These are phyloP conservation scores for Synanthedon tipuliformis DNA, from an alignment of 2,888 invertebrate genomes.

Conservation along the genomic window DNA sequence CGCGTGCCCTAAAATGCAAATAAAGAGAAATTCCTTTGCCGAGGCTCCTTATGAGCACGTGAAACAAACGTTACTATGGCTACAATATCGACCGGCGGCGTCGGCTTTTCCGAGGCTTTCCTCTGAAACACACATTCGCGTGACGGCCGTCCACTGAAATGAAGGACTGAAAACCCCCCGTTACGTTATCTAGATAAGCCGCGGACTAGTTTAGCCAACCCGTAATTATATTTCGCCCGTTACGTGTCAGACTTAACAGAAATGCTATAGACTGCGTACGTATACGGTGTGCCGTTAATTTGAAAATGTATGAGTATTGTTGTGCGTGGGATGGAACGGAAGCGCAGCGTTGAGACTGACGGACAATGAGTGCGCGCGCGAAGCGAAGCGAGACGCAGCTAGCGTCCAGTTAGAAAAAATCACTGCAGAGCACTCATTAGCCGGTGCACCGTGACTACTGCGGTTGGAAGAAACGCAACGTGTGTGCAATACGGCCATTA, in stretches of 20 bases:
- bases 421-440: slow-evolving; percentile 50
- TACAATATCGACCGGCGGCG: slow-evolving; percentile 56
- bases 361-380: slow-evolving; percentile 60
- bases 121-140: slow-evolving; percentile 58
- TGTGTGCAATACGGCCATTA: slow-evolving; percentile 59
- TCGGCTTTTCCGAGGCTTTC: slow-evolving; percentile 63
- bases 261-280: slow-evolving; percentile 16
- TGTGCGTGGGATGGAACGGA: slow-evolving; percentile 25
- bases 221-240: neutral
- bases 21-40: slow-evolving; percentile 33
- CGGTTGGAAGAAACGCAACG: slow-evolving; percentile 46
- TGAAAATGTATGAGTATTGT: slow-evolving; percentile 18
- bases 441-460: slow-evolving; percentile 59
- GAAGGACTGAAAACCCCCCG: slow-evolving; percentile 35
- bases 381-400: slow-evolving; percentile 57
- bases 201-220: slow-evolving; percentile 1
- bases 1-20: slow-evolving; percentile 63
- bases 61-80: slow-evolving; percentile 63
- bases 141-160: slow-evolving; percentile 59
- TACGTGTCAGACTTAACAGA: slow-evolving; percentile 15
- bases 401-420: slow-evolving; percentile 49
- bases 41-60: slow-evolving; percentile 43
- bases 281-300: slow-evolving; percentile 22
- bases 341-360: slow-evolving; percentile 25
- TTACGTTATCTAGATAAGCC: slow-evolving; percentile 8